Evolutionary conservation across 35 echinoderm and acorn worm genomes (phyloP), one percentile per base, ranked within the genome.

Genomic region (Patiria miniata): DNA sequence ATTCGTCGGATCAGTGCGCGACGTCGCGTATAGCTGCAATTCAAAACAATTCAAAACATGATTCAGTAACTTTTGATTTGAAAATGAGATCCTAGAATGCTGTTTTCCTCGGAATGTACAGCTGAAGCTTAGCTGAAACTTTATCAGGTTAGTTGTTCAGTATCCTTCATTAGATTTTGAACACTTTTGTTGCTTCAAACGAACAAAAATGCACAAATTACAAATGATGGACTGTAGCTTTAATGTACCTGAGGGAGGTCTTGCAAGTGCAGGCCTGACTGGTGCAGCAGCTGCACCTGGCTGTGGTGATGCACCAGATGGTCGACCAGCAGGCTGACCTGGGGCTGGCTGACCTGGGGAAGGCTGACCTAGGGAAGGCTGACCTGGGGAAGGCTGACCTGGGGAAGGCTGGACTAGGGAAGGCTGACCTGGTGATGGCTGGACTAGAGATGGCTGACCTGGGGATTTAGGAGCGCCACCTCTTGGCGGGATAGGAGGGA

Each of bases 401-500:
- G 89, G 83, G 6, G 29, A 28, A 15, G 77, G 86, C 33, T 38
- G 77, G 0, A 42, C 42, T 92, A 77, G 73, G 1, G 83, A 52
- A 22, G 86, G 34, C 16, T 50, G 61, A 17, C 18, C 84, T 52
- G 82, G 57, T 9, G 32, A 21, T 39, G 60, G 44, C 40, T 42
- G 21, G 0, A 39, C 19, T 81, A 83, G 82, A 0, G 86, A 26
- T 38, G 39, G 8, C 47, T 83, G 69, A 32, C 52, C 61, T 37
- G 12, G 33, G n/a, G 57, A 3, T 30, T 30, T 73, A 9, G 65
- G 26, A 73, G 26, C 7, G 26, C 79, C 52, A 18, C 79, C 32
- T 21, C 81, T 77, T 8, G 60, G 40, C 37, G 95, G 95, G 12
- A 93, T 81, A 14, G 95, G 95, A 21, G 91, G 91, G 37, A 91